phyloP scores from a whole-genome alignment of 2,113 vertebrate species.

The Anoura caudifer region DNA sequence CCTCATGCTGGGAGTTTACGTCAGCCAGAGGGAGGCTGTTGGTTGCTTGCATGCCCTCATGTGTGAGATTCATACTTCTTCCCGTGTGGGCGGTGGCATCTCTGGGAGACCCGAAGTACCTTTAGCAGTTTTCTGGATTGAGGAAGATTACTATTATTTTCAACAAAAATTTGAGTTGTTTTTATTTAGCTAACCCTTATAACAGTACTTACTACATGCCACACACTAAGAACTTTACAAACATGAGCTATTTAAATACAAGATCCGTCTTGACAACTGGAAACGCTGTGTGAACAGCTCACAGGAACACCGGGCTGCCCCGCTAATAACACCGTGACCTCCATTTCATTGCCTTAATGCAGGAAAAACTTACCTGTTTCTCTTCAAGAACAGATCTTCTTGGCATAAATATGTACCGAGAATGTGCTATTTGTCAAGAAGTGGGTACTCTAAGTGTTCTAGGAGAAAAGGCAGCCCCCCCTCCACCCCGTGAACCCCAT shows the following conservation, averaged over 20 bases:
- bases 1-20: rapidly evolving
- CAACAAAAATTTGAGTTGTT: neutral
- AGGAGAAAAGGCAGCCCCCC: neutral
- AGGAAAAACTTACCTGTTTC: neutral
- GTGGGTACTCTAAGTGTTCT: neutral
- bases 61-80: rapidly evolving
- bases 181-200: neutral
- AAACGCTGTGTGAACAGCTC: neutral
- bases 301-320: neutral
- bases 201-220: neutral
- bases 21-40: neutral
- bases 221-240: neutral
- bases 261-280: neutral
- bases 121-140: neutral
- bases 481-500: rapidly evolving
- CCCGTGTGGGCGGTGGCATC: neutral
- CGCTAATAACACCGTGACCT: neutral
- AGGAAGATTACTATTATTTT: neutral
- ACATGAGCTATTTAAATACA: neutral
- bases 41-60: neutral
- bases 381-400: neutral
- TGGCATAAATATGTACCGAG: neutral
- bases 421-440: slow-evolving; percentile 1
- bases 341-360: neutral
- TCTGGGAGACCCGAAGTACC: too few species aligned